Evolutionary conservation across 2,888 invertebrate genomes (phyloP), one percentile per base, ranked within the genome.

Genomic region (Hylaea fasciaria): DNA sequence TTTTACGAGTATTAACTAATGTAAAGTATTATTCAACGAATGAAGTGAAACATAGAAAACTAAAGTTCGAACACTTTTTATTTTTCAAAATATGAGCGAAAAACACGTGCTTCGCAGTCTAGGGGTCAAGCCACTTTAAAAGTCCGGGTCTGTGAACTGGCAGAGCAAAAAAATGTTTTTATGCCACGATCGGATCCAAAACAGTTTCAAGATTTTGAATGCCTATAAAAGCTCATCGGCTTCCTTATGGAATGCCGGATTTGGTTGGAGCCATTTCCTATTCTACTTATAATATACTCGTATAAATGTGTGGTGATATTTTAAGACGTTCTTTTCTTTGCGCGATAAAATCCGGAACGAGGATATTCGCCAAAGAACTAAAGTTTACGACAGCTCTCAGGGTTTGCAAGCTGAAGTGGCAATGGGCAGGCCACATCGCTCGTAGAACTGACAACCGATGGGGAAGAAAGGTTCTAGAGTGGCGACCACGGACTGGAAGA

Each of bases 111-210:
- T 61, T 70, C 63, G 62, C 59, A 59, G 29, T 58, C 63, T 64
- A 64, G 70, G 63, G 77, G 77, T 77, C 74, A 80, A 77, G 72
- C 72, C 62, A 75, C 73, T 68, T 59, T 52, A 48, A 57, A 67
- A 73, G 73, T 87, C 88, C 87, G 88, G 87, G 81, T 87, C 80
- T 68, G 73, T 72, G 84, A 86, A 83, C 87, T 73, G 67, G 68
- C 73, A 70, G 61, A 48, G 43, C 40, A 45, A 57, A 64, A 62
- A 64, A 66, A 52, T 55, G 62, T 57, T 55, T 64, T 58, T 60
- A 2, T 53, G 41, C 45, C 61, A 35, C 48, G 12, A 56, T 14
- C 41, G 37, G 35, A 57, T 5, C 5, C 22, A 22, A 3, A 22
- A 22, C 59, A 54, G 47, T 49, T 7, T 32, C 12, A 51, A 14